Evolutionary conservation across 2,888 invertebrate genomes (phyloP).

Genomic region (Nectonema munidae): DNA sequence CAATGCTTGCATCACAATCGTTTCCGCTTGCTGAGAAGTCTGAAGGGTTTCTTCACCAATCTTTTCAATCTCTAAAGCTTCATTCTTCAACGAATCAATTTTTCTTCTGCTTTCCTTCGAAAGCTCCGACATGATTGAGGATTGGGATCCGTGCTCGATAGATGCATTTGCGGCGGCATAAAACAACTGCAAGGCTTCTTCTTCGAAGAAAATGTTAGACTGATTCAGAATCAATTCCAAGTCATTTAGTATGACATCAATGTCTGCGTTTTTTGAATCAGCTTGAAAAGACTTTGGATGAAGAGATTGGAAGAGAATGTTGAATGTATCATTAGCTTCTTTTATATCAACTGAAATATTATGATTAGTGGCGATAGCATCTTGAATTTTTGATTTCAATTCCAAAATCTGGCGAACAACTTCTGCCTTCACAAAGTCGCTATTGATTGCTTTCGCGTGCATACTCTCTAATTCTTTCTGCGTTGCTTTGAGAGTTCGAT

Average conservation of each 20-base stretch:
- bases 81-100: constrained; percentile 6
- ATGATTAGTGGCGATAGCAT: no score
- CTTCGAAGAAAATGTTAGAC: not conserved
- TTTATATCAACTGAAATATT: no score
- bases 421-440: no score
- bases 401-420: no score
- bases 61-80: constrained; percentile 14
- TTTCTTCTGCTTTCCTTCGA: not conserved
- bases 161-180: constrained; percentile 1
- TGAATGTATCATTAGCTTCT: no score
- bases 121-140: constrained; percentile 1
- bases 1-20: constrained; percentile 17
- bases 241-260: no score
- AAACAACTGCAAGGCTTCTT: constrained; percentile 12
- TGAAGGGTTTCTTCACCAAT: constrained; percentile 19
- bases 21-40: constrained; percentile 21
- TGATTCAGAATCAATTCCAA: not conserved
- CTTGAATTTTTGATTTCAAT: no score
- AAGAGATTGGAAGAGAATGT: no score
- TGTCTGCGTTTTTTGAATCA: no score
- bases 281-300: no score
- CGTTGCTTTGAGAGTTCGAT: constrained; percentile 41
- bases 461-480: no score
- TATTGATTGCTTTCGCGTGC: no score
- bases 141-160: not conserved